Conservation (phyloP, 2,888 invertebrate genomes). For the Amblyjoppa fuscipennis region DNA sequence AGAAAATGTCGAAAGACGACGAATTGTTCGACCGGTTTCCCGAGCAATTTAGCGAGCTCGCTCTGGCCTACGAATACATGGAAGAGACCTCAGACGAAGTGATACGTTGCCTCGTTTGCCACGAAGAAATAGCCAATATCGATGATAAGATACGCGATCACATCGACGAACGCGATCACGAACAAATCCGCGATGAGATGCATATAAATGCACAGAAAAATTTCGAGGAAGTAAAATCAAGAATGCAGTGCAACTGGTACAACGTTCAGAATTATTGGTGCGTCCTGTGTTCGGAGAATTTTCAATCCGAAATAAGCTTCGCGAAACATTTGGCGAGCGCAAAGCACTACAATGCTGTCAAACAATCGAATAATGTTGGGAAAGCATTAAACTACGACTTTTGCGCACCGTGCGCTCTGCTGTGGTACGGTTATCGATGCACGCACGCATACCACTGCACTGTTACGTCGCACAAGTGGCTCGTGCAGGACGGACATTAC, state of each 20-base stretch:
- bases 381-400: slow-evolving; percentile 51
- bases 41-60: slow-evolving; percentile 73
- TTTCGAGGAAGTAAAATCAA: slow-evolving; percentile 7
- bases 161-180: slow-evolving; percentile 18
- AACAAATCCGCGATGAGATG: not conserved
- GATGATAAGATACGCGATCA: slow-evolving; percentile 35
- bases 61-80: slow-evolving; percentile 72
- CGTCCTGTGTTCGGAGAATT: slow-evolving; percentile 31
- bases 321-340: slow-evolving; percentile 33
- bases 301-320: slow-evolving; percentile 32
- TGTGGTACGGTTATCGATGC: slow-evolving; percentile 60
- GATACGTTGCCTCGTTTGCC: slow-evolving; percentile 72
- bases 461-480: slow-evolving; percentile 29
- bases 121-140: slow-evolving; percentile 48
- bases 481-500: not conserved
- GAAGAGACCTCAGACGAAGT: slow-evolving; percentile 65
- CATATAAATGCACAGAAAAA: slow-evolving; percentile 21
- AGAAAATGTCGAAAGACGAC: slow-evolving; percentile 66
- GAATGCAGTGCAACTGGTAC: slow-evolving; percentile 53
- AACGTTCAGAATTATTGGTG: slow-evolving; percentile 56
- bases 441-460: slow-evolving; percentile 43
- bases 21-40: slow-evolving; percentile 58
- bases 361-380: not conserved
- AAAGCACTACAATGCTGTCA: not conserved
- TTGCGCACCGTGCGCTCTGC: slow-evolving; percentile 53